phyloP scores from a whole-genome alignment of 2,888 invertebrate species.

The Gymnosoma rotundatum region DNA sequence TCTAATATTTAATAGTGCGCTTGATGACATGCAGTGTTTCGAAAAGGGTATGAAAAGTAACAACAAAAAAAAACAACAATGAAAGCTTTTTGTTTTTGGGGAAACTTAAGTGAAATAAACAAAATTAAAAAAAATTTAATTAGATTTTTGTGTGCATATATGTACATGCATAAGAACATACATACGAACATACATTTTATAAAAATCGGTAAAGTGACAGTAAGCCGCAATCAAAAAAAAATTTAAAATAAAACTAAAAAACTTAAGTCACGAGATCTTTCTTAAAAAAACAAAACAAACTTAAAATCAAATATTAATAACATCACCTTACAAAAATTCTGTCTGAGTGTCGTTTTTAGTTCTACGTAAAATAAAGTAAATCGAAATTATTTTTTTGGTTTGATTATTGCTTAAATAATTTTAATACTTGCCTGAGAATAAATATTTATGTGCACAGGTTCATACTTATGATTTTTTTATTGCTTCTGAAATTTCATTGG shows the following conservation, averaged over 20 bases:
- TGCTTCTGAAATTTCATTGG: too few species aligned
- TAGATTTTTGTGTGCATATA: not conserved
- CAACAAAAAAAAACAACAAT: not conserved
- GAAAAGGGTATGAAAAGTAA: conserved; percentile 39
- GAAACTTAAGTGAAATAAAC: too few species aligned
- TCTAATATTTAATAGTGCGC: conserved; percentile 50
- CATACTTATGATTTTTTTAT: too few species aligned
- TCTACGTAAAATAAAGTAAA: too few species aligned
- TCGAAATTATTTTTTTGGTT: too few species aligned
- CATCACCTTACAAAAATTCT: too few species aligned
- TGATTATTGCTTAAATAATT: too few species aligned
- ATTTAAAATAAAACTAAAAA: conserved; percentile 22
- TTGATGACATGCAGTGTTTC: conserved; percentile 39
- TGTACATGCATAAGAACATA: not conserved
- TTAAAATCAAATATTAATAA: too few species aligned
- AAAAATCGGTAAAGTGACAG: conserved; percentile 56
- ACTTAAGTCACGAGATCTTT: conserved; percentile 54
- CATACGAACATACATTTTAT: conserved; percentile 13
- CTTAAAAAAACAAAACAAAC: conserved; percentile 15
- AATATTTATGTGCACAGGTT: too few species aligned
- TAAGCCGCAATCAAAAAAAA: conserved; percentile 18
- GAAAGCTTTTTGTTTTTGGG: not conserved
- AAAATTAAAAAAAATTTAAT: not conserved
- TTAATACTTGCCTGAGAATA: too few species aligned
- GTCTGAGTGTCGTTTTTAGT: too few species aligned